These are phyloP conservation scores for Argya squamiceps DNA, from an alignment of 2,797 vertebrate species.

Conservation along the genomic window DNA sequence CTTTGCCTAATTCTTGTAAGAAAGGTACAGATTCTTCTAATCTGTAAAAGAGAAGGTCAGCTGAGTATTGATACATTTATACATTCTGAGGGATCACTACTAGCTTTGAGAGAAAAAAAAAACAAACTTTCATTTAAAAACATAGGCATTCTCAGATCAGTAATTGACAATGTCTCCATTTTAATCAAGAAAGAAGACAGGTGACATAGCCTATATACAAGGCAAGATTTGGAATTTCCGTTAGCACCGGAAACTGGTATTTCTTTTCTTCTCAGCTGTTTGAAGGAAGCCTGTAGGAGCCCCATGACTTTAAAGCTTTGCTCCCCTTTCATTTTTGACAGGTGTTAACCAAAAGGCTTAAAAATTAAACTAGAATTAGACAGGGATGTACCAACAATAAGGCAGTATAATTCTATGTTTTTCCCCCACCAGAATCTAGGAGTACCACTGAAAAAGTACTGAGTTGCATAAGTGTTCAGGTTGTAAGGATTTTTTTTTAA, in stretches of 20 bases:
- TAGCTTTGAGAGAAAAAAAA: background rate
- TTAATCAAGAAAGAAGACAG: background rate
- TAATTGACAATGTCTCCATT: background rate
- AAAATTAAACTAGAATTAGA: background rate
- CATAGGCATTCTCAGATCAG: background rate
- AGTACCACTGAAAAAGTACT: background rate
- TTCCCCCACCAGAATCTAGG: background rate
- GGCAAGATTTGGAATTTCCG: background rate
- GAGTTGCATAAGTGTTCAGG: background rate
- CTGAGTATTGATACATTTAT: background rate
- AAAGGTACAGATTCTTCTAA: background rate
- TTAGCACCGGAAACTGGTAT: background rate
- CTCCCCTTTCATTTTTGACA: background rate
- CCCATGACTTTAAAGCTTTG: background rate
- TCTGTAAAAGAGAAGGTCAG: background rate
- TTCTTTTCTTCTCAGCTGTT: background rate
- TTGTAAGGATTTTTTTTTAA: background rate
- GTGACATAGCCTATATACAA: background rate
- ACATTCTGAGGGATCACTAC: background rate
- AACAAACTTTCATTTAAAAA: background rate
- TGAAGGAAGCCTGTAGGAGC: background rate
- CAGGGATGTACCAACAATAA: background rate
- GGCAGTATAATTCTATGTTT: background rate
- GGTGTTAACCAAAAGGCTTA: background rate
- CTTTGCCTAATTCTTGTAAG: background rate